Evolutionary conservation across 2,888 invertebrate species (phyloP).

Genomic region (Platyscelio sp.): DNA sequence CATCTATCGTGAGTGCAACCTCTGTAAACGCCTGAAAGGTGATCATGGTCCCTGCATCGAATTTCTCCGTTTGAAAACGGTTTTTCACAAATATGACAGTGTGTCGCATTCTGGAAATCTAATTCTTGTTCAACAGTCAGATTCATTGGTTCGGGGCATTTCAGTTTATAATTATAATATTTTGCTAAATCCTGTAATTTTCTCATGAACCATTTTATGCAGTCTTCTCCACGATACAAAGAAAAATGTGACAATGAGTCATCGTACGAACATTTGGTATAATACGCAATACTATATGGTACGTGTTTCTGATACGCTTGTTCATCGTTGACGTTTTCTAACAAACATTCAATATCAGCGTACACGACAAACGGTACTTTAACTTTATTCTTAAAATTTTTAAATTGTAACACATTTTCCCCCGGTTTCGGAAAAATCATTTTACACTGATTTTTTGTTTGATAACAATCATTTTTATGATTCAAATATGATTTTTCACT

Average conservation of each 20-base stretch:
- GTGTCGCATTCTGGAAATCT: neutral
- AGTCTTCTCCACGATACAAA: conserved; percentile 22
- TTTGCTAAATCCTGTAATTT: conserved; percentile 10
- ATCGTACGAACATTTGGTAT: conserved; percentile 7
- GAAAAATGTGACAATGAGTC: conserved; percentile 11
- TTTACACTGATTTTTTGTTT: neutral
- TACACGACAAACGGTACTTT: conserved; percentile 43
- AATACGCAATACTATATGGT: conserved; percentile 27
- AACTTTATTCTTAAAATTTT: conserved; percentile 8
- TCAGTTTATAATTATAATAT: neutral
- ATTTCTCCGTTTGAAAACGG: neutral
- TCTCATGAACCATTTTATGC: conserved; percentile 7
- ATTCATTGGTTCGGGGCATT: neutral
- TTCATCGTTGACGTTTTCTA: neutral
- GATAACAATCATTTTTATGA: conserved; percentile 16
- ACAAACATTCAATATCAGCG: conserved; percentile 52
- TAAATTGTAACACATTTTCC: conserved; percentile 6
- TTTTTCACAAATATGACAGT: conserved; percentile 32
- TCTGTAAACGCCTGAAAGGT: neutral
- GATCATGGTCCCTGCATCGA: conserved; percentile 5
- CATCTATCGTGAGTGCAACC: conserved; percentile 9
- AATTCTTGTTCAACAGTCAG: neutral
- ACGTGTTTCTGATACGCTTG: conserved; percentile 20
- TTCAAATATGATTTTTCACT: conserved; percentile 3
- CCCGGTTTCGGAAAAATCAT: conserved; percentile 9